Evolutionary conservation across 2,113 vertebrate genomes (phyloP).

Genomic region (Paramormyrops kingsleyae): DNA sequence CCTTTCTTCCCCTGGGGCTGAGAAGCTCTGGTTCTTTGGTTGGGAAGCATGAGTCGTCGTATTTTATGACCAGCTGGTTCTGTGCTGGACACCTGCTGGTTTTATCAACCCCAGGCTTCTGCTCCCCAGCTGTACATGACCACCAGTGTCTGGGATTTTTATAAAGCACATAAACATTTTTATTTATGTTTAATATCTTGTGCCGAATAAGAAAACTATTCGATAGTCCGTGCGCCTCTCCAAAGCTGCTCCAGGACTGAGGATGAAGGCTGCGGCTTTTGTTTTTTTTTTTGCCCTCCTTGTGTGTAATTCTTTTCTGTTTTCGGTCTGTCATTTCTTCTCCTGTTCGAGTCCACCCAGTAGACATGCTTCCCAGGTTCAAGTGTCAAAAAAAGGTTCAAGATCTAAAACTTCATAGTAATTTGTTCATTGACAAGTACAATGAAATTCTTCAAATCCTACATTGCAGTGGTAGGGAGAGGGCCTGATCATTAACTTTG

Average conservation of each 20-base stretch:
- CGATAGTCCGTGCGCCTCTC: background rate
- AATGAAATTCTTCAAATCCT: background rate
- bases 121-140: background rate
- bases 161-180: background rate
- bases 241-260: background rate
- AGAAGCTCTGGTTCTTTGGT: background rate
- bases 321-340: background rate
- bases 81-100: background rate
- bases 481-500: background rate
- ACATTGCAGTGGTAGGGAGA: background rate
- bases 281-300: background rate
- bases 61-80: background rate
- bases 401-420: background rate
- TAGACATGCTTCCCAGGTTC: background rate
- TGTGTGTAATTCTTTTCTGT: too few species aligned
- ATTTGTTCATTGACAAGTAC: background rate
- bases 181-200: background rate
- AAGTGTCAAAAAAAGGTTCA: background rate
- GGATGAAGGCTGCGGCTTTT: slow-evolving; percentile 6
- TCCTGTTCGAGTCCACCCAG: background rate
- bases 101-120: slow-evolving; percentile 9
- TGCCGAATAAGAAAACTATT: background rate
- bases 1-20: background rate
- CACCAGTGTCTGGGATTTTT: background rate
- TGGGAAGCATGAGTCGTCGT: slow-evolving; percentile 2